Conservation (phyloP, 2,888 invertebrate genomes). For the Diaperis boleti region DNA sequence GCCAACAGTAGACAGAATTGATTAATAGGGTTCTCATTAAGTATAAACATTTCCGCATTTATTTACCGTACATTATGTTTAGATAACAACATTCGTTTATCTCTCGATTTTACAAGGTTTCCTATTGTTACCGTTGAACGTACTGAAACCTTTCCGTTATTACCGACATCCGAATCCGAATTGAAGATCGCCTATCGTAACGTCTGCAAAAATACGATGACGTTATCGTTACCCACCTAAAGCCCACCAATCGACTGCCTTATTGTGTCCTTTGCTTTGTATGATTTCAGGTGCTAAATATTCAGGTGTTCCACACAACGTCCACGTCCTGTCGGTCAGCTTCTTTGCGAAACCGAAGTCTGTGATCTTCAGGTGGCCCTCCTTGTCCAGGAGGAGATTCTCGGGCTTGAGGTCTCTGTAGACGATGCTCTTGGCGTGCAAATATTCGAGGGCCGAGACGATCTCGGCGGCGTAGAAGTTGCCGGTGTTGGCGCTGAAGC, state of each 20-base stretch:
- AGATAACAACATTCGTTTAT: too few species aligned
- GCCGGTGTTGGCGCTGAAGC: constrained; percentile 87
- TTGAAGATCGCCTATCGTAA: too few species aligned
- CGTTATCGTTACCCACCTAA: constrained; percentile 74
- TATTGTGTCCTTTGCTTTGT: constrained; percentile 97
- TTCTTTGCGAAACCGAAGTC: constrained; percentile 99
- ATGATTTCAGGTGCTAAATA: constrained; percentile 98
- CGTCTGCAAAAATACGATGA: neutral
- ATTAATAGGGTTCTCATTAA: too few species aligned
- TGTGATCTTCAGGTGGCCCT: constrained; percentile 96
- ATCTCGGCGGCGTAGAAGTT: constrained; percentile 97
- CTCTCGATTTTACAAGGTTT: too few species aligned
- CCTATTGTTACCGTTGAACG: too few species aligned
- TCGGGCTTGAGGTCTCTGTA: constrained; percentile 94
- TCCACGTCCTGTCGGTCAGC: constrained; percentile 95
- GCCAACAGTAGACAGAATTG: too few species aligned
- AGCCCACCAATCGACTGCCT: constrained; percentile 99
- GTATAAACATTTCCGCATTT: too few species aligned
- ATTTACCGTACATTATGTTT: too few species aligned
- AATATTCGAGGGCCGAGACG: constrained; percentile 91
- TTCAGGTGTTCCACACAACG: constrained; percentile 96
- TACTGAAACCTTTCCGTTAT: too few species aligned
- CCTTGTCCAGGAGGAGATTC: constrained; percentile 90
- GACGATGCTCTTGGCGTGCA: constrained; percentile 90
- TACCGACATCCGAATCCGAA: too few species aligned